Evolutionary conservation across 2,888 invertebrate genomes (phyloP).

Genomic region (Prostheceraeus crozeri): DNA sequence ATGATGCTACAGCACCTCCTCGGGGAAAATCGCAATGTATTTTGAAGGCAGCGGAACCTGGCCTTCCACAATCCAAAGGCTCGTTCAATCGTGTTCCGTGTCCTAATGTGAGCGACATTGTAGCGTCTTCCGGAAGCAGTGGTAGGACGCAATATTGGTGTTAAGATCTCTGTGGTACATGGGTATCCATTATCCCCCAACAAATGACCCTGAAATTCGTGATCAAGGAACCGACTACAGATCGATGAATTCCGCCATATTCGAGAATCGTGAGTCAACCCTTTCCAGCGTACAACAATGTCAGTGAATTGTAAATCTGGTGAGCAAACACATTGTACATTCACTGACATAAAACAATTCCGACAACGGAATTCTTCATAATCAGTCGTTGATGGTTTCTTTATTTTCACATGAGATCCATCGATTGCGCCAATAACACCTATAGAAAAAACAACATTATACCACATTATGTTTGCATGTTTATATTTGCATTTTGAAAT

Average conservation of each 20-base stretch:
- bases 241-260: background rate
- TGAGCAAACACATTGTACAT: too few species aligned
- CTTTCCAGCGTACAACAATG: background rate
- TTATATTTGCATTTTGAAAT: too few species aligned
- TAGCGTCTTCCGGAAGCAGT: background rate
- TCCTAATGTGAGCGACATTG: slow-evolving; percentile 3
- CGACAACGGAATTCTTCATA: too few species aligned
- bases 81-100: slow-evolving; percentile 14
- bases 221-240: background rate
- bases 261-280: background rate
- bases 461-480: too few species aligned
- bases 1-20: slow-evolving; percentile 16
- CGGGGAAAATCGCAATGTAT: slow-evolving; percentile 1
- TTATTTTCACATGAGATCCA: too few species aligned
- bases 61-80: slow-evolving; percentile 16
- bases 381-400: too few species aligned
- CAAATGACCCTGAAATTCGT: slow-evolving; percentile 3
- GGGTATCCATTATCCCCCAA: background rate
- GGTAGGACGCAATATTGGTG: background rate
- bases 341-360: too few species aligned
- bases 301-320: too few species aligned
- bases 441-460: too few species aligned
- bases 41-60: slow-evolving; percentile 14
- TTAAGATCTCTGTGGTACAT: background rate
- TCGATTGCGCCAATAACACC: too few species aligned